Conservation (phyloP, 1,140 invertebrate species). For the Holcopasites calliopsidis region DNA sequence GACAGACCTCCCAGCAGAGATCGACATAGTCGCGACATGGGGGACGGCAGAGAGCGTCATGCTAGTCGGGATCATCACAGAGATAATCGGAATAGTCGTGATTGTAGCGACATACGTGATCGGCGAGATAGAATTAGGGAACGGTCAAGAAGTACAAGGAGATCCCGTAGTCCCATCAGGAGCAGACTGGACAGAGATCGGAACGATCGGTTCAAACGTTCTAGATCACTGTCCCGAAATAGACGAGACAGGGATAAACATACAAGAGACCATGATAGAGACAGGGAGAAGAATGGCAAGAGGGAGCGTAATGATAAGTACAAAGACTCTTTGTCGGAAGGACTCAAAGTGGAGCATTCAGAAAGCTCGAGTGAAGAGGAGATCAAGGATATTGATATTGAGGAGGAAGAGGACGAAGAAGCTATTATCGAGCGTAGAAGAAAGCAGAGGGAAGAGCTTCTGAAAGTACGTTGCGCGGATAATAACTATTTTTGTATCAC, state of each 20-base stretch:
- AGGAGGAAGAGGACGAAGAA: constrained; percentile 97
- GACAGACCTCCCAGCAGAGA: constrained; percentile 64
- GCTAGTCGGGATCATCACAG: constrained; percentile 65
- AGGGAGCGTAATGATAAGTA: constrained; percentile 84
- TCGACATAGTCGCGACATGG: constrained; percentile 67
- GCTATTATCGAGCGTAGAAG: constrained; percentile 94
- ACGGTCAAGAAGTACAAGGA: constrained; percentile 65
- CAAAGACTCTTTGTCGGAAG: constrained; percentile 92
- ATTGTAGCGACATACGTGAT: constrained; percentile 51
- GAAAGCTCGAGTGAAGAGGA: constrained; percentile 84
- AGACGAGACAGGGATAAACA: constrained; percentile 72
- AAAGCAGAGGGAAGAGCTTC: constrained; percentile 92
- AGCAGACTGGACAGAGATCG: constrained; percentile 66
- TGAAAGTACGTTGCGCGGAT: constrained; percentile 83
- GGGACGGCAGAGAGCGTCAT: constrained; percentile 63
- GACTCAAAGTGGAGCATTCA: constrained; percentile 83
- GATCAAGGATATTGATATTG: constrained; percentile 87
- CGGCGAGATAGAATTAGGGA: constrained; percentile 65
- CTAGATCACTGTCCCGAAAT: constrained; percentile 70
- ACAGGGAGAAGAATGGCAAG: constrained; percentile 76
- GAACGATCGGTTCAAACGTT: constrained; percentile 69
- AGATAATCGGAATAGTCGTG: constrained; percentile 61
- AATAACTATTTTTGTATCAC: constrained; percentile 24
- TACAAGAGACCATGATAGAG: constrained; percentile 70
- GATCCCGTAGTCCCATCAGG: constrained; percentile 73